A percentile compares a stretch with the other conserved stretches of the same genome.
These are phyloP conservation scores for Pachyuromys duprasi DNA, from an alignment of 2,797 vertebrate species.

Conservation along the genomic window DNA sequence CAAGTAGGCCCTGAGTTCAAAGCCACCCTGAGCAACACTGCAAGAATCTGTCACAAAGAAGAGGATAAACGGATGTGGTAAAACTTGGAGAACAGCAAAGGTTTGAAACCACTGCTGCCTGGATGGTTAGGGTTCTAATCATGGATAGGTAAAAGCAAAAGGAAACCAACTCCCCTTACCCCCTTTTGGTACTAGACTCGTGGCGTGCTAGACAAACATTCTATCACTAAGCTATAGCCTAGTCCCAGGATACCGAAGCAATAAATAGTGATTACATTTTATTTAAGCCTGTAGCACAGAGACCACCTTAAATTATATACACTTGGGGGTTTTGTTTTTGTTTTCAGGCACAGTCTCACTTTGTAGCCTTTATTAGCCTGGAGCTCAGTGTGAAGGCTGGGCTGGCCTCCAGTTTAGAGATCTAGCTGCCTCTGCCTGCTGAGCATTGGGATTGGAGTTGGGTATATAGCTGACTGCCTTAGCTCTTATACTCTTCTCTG, in stretches of 20 bases:
- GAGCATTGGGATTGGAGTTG: background rate
- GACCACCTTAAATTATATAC: background rate
- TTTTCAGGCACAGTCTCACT: background rate
- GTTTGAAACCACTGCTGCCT: background rate
- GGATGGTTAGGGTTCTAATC: background rate
- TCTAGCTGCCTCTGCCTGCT: background rate
- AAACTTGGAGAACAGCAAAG: background rate
- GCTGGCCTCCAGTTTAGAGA: background rate
- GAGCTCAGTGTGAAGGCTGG: background rate
- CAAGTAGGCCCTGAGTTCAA: background rate
- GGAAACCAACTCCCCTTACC: background rate
- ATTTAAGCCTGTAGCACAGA: background rate
- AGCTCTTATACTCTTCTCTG: background rate
- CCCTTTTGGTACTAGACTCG: background rate
- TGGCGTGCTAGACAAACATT: background rate
- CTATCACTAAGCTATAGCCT: background rate
- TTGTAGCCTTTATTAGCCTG: background rate
- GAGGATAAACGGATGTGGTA: background rate
- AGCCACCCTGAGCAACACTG: background rate
- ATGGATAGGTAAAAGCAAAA: conserved; percentile 6
- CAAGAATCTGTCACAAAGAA: background rate
- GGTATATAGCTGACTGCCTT: background rate
- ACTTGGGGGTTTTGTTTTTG: background rate
- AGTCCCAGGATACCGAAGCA: background rate
- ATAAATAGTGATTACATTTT: background rate